Evolutionary conservation across 2,888 invertebrate genomes (phyloP).

Genomic region (Erebia ligea): DNA sequence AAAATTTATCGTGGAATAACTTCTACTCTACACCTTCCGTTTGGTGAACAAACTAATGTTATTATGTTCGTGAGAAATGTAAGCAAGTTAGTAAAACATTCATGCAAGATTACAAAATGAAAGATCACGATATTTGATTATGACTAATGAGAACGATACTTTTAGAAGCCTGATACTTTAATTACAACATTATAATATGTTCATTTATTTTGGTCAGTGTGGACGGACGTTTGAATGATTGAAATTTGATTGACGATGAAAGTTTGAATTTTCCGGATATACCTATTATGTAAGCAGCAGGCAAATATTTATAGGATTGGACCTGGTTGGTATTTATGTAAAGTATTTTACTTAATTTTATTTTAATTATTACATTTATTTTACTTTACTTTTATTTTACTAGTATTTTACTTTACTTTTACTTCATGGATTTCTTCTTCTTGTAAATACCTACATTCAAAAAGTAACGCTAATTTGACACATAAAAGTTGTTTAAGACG

Average conservation of each 20-base stretch:
- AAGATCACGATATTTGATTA: neutral
- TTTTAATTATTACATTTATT: no score
- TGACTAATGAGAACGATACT: no score
- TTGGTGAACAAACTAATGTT: constrained; percentile 8
- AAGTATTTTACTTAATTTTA: no score
- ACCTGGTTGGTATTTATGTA: neutral
- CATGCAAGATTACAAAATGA: constrained; percentile 4
- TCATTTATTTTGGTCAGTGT: no score
- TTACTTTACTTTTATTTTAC: no score
- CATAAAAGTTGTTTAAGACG: neutral
- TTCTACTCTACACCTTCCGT: constrained; percentile 24
- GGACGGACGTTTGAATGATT: no score
- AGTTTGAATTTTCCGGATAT: no score
- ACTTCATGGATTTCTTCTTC: no score
- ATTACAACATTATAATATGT: no score
- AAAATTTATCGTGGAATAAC: constrained; percentile 17
- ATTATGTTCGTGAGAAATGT: constrained; percentile 1
- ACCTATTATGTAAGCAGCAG: neutral
- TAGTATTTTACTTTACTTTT: neutral
- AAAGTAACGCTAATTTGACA: neutral
- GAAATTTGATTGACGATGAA: no score
- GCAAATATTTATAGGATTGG: neutral
- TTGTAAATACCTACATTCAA: neutral
- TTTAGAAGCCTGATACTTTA: no score
- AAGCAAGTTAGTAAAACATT: neutral